phyloP scores from a whole-genome alignment of 92 coral and sea anemone genomes.

The Porites rus region DNA sequence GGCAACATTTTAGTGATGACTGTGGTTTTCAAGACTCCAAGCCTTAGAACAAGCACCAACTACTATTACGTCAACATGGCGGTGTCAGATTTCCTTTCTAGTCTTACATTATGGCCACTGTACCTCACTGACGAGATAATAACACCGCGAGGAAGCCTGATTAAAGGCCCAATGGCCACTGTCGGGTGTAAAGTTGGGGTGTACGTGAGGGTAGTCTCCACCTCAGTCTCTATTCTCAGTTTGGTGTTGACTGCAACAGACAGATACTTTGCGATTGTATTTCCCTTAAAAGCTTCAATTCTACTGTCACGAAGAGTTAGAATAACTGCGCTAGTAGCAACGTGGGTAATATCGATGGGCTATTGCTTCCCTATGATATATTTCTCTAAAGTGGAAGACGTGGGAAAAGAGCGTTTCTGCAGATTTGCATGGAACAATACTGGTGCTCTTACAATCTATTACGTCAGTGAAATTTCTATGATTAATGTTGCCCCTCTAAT shows the following conservation, averaged over 20 bases:
- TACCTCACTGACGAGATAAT: slow-evolving; percentile 18
- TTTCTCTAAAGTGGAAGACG: slow-evolving; percentile 11
- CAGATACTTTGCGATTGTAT: slow-evolving; percentile 30
- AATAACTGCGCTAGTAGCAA: neutral
- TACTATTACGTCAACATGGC: slow-evolving; percentile 38
- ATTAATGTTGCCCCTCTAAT: neutral
- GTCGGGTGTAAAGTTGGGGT: slow-evolving; percentile 31
- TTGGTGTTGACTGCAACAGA: slow-evolving; percentile 25
- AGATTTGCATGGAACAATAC: slow-evolving; percentile 16
- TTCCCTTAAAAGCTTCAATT: slow-evolving; percentile 7
- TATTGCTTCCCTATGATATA: slow-evolving; percentile 1
- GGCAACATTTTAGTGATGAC: slow-evolving; percentile 23
- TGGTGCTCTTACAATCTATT: neutral
- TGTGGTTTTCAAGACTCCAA: slow-evolving; percentile 8
- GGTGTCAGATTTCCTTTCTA: slow-evolving; percentile 10
- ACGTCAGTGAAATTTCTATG: neutral
- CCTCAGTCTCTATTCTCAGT: slow-evolving; percentile 20
- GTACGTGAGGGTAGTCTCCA: neutral
- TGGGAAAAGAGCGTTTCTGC: slow-evolving; percentile 2
- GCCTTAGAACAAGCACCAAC: slow-evolving; percentile 24
- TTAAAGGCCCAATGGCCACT: slow-evolving; percentile 40
- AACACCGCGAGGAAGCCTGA: slow-evolving; percentile 18
- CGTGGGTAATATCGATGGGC: slow-evolving; percentile 27
- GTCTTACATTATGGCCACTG: slow-evolving; percentile 14
- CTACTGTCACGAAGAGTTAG: neutral